Evolutionary conservation across 2,797 vertebrate genomes (phyloP).

Genomic region (Syndactyla subalaris): DNA sequence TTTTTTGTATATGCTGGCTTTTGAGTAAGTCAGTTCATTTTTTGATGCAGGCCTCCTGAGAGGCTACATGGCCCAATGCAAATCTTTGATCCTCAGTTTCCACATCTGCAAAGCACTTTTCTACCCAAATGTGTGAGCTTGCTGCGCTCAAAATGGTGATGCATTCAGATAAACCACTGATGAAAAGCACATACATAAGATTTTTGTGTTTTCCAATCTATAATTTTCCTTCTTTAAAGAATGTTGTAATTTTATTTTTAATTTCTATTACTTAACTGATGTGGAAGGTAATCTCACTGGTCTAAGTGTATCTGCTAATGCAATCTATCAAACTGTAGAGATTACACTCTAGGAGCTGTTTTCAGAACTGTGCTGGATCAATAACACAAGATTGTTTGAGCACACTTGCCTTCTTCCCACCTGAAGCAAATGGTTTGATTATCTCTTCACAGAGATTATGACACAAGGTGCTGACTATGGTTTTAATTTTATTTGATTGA

Average conservation of each 20-base stretch:
- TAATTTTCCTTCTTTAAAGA: not conserved
- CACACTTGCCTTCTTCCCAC: constrained; percentile 36
- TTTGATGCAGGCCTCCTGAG: not conserved
- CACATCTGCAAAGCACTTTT: not conserved
- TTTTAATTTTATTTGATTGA: constrained; percentile 70
- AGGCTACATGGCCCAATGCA: not conserved
- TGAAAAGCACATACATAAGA: not conserved
- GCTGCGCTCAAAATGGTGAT: not conserved
- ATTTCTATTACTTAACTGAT: not conserved
- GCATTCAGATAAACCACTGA: not conserved
- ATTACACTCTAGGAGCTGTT: constrained; percentile 26
- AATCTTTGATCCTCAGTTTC: not conserved
- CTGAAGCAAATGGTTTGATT: constrained; percentile 61
- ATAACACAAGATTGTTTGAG: constrained; percentile 42
- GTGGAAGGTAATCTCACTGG: constrained; percentile 3
- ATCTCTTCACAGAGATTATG: constrained; percentile 60
- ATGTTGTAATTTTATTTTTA: not conserved
- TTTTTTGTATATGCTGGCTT: fast-evolving
- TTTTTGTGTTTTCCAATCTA: not conserved
- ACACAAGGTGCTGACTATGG: constrained; percentile 58
- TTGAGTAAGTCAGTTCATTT: not conserved
- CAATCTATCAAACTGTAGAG: constrained; percentile 35
- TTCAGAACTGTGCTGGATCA: constrained; percentile 48
- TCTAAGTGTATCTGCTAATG: not conserved
- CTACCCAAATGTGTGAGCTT: not conserved